Conservation (phyloP, 2,113 vertebrate genomes). For the Noturus placidus region DNA sequence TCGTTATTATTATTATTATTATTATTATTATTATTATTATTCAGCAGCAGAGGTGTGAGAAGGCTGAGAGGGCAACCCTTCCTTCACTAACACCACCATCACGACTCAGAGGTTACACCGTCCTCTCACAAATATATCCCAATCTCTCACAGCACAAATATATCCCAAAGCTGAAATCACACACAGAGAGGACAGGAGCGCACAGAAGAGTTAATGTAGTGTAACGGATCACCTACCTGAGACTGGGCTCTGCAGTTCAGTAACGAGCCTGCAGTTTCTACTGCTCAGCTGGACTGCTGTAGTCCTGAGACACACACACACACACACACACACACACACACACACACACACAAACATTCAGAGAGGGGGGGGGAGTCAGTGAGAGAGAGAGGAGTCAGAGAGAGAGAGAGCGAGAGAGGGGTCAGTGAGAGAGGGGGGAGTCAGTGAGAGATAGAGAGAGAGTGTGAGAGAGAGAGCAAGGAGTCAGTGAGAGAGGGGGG, state of each 20-base stretch:
- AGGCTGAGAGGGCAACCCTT: neutral
- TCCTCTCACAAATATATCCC: neutral
- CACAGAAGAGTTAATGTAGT: neutral
- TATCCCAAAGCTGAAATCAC: neutral
- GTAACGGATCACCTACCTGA: constrained; percentile 1
- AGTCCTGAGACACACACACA: neutral
- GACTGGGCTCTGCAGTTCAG: neutral
- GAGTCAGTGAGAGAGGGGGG: neutral
- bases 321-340: no score
- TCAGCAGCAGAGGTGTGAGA: neutral
- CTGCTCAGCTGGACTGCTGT: neutral
- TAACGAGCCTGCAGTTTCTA: neutral
- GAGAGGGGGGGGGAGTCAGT: no score
- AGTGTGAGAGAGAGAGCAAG: neutral
- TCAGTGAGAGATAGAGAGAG: constrained; percentile 12
- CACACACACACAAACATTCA: neutral
- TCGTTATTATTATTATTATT: constrained; percentile 2
- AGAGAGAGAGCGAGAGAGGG: neutral
- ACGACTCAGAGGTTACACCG: neutral
- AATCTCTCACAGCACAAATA: no score
- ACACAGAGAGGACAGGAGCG: neutral
- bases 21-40: no score
- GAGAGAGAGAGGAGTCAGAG: constrained; percentile 17
- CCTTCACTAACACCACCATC: neutral
- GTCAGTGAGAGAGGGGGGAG: no score